Conservation (phyloP, 2,113 vertebrate species). For the Zosterops lateralis region DNA sequence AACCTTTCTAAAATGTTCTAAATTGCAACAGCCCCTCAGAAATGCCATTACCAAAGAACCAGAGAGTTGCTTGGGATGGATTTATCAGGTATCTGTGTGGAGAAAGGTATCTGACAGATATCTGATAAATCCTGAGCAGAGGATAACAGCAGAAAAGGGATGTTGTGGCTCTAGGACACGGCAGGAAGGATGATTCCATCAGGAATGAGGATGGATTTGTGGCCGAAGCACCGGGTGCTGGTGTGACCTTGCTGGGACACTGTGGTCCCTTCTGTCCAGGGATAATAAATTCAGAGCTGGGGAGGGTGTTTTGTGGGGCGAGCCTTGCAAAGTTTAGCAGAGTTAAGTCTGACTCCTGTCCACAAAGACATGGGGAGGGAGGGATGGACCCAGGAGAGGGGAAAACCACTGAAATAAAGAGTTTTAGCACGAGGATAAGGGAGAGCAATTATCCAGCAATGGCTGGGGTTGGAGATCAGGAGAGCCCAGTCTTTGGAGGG, state of each 20-base stretch:
- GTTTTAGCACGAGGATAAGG: background rate
- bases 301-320: background rate
- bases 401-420: background rate
- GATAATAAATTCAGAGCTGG: background rate
- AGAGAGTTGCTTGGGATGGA: background rate
- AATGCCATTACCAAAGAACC: background rate
- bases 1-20: background rate
- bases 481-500: background rate
- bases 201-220: background rate
- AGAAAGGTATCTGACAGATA: background rate
- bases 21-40: background rate
- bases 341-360: background rate
- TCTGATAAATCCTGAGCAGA: background rate
- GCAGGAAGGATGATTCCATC: background rate
- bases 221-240: background rate
- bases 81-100: background rate
- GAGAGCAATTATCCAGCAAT: background rate
- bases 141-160: background rate
- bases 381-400: background rate
- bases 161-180: accelerated
- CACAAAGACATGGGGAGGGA: background rate
- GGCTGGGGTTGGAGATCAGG: background rate
- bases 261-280: background rate
- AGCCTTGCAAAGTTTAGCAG: background rate
- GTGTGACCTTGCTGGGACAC: background rate